phyloP scores from a whole-genome alignment of 1,140 invertebrate species.

The Antheraea pernyi region DNA sequence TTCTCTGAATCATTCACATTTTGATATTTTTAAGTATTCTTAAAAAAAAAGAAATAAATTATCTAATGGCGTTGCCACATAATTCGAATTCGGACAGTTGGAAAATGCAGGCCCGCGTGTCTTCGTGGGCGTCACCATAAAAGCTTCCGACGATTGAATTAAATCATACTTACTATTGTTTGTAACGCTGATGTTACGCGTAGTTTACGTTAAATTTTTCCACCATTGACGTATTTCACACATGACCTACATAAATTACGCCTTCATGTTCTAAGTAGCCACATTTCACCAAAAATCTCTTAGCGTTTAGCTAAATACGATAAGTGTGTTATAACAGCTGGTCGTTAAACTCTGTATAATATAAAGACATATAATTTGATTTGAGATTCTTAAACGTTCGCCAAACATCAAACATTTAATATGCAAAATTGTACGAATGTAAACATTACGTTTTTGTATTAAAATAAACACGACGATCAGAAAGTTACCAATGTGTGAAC shows the following conservation, averaged over 20 bases:
- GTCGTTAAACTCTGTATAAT: neutral
- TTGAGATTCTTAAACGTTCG: neutral
- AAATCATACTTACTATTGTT: conserved; percentile 3
- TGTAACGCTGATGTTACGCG: neutral
- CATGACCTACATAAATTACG: conserved; percentile 13
- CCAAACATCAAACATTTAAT: conserved; percentile 7
- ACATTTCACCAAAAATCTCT: neutral
- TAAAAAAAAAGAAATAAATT: conserved; percentile 5
- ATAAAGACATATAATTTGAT: neutral
- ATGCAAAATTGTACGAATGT: neutral
- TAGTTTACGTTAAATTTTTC: neutral
- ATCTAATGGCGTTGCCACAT: conserved; percentile 12
- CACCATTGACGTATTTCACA: neutral
- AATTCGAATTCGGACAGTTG: conserved; percentile 8
- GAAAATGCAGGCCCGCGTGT: conserved; percentile 7
- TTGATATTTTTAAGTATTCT: conserved; percentile 1
- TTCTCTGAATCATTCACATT: neutral
- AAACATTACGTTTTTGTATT: neutral
- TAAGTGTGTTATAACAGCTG: neutral
- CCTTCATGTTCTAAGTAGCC: neutral
- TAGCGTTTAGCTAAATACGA: conserved; percentile 1
- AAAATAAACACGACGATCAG: neutral
- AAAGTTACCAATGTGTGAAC: neutral
- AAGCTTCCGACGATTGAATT: conserved; percentile 14
- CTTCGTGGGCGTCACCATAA: conserved; percentile 10